Percentiles rank a stretch among this genome's conserved stretches.
These are phyloP conservation scores for Myoxocephalus aenaeus DNA, from an alignment of 2,797 vertebrate genomes.

Conservation along the genomic window DNA sequence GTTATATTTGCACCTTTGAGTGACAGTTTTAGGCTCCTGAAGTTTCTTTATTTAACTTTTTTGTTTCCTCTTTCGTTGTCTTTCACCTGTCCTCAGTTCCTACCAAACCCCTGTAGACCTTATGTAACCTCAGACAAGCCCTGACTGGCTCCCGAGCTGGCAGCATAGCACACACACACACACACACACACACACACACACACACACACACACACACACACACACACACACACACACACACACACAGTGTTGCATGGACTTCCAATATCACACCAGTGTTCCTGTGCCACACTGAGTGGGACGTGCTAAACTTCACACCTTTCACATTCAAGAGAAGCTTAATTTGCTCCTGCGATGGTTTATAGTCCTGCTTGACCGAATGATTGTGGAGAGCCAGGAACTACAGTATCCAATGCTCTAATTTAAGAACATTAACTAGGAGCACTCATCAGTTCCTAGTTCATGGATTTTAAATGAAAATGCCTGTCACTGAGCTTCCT, in stretches of 20 bases:
- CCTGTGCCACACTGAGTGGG: neutral
- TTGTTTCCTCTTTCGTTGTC: slow-evolving; percentile 30
- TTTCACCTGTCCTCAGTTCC: slow-evolving; percentile 37
- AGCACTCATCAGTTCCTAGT: neutral
- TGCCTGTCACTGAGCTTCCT: slow-evolving; percentile 13
- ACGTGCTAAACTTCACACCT: slow-evolving; percentile 1
- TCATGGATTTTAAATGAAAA: slow-evolving; percentile 8
- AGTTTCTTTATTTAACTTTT: slow-evolving; percentile 19
- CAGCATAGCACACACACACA: neutral
- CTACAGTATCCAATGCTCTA: neutral
- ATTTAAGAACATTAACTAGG: neutral
- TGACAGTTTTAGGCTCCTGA: neutral
- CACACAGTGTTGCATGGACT: slow-evolving; percentile 11
- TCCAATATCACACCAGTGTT: slow-evolving; percentile 10
- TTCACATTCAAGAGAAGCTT: neutral
- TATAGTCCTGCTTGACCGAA: neutral
- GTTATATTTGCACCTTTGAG: neutral
- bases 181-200: neutral
- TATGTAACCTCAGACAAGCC: slow-evolving; percentile 52
- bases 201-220: too few species aligned
- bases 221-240: neutral
- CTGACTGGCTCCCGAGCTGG: slow-evolving; percentile 26
- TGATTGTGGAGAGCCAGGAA: neutral
- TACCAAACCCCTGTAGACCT: slow-evolving; percentile 43
- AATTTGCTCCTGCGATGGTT: neutral